Base-by-base conservation (phyloP, 1,140 invertebrate genomes). In the Macrostomum lignano region DNA sequence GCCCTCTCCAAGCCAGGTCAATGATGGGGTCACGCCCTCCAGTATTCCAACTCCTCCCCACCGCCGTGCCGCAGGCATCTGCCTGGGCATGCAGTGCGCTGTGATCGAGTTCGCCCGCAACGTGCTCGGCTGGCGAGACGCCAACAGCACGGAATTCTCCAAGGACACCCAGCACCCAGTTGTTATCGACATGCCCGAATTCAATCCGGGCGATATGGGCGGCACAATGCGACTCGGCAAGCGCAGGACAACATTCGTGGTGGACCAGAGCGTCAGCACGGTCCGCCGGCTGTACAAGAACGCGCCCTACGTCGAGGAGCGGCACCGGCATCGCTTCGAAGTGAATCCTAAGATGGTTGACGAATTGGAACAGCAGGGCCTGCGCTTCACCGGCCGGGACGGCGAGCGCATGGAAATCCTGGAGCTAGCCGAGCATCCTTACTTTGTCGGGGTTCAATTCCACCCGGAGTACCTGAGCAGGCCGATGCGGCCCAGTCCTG, bases 151-250 rank as follows among this genome's bases (percentile, higher is more conserved):
- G 1, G 88, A 96, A 63, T 70, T 81, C 17, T 63, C 74, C 44
- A 63, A 67, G 0, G 52, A 71, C 3, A 70, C 74, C 13, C 54
- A 58, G 15, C 49, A 74, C 37, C 72, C 74, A 15, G 58, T 93
- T 19, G 73, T 98, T 1, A 82, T 96, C 37, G 84, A 96, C 42
- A 99, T 99, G 91, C 82, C 84, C 0, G 91, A 98, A 62, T 79
- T 94, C 52, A 77, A 82, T 55, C 66, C 67, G 3, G 79, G 76
- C 1, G 64, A 74, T 39, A 71, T 91, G 64, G 91, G 91, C 3
- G 91, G 84, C 15, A 96, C 91, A 0, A 98, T 98, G 91, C 64
- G 91, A 37, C 60, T 98, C 7, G 91, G 91, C 7, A 77, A 74
- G 48, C 67, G 82, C 41, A 68, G 65, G 25, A 96, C 88, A 1